Base-by-base conservation (phyloP, 2,888 invertebrate species). In the Tinea trinotella region DNA sequence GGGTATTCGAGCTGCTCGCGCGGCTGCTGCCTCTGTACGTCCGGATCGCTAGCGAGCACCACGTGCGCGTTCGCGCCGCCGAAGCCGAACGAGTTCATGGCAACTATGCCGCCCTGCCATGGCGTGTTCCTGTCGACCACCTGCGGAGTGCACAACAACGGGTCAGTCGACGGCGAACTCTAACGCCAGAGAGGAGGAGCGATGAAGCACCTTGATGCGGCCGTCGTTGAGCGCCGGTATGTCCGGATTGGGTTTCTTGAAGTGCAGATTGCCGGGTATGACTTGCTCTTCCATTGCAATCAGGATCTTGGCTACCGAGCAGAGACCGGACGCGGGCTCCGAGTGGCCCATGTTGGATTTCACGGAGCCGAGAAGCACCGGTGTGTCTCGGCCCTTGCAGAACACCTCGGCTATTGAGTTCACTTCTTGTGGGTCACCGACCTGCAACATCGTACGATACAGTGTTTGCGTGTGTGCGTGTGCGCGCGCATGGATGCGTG, bases 291-390 rank as follows among this genome's bases (percentile, higher is more conserved):
- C 97, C 95, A 99, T 97, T 12, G 98, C 94, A 57, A 99, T 90
- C 17, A 99, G 75, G 54, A 97, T 89, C 79, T 98, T 98, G 9
- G 96, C 95, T 59, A 98, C 86, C 1, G 97, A 93, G 68, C 96
- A 95, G 18, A 98, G 86, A 19, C 97, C 97, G 46, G 95, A 95
- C 1, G 94, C 94, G 0, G 98, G 96, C 80, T 99, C 99, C 2
- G 98, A 93, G 74, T 99, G 99, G 1, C 99, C 99, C 97, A 99
- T 98, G 82, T 99, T 99, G 17, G 97, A 97, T 76, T 99, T 99
- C 0, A 98, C 95, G 0, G 98, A 98, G 13, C 99, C 99, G 65
- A 99, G 91, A 44, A 98, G 79, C 48, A 99, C 87, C 4, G 98
- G 97, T 22, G 81, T 79, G 56, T 88, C 87, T 49, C 97, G 90